A percentile compares a stretch with the other conserved stretches of the same genome.
These are phyloP conservation scores for Candoia aspera DNA, from an alignment of 2,113 vertebrate species.

Conservation along the genomic window DNA sequence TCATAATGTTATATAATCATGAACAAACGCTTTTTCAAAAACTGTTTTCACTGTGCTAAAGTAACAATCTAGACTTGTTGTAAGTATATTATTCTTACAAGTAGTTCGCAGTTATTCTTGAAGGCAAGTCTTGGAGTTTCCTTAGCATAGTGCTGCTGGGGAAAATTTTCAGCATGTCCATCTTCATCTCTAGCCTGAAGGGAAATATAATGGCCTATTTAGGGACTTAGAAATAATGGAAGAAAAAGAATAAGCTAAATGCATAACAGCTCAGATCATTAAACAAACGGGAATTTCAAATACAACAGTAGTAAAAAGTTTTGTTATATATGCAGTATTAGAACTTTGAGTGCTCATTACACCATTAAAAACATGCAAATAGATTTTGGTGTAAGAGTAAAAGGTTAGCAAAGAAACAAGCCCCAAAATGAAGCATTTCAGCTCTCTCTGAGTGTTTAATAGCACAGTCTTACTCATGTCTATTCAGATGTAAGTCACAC, in stretches of 20 bases:
- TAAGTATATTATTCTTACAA: constrained; percentile 98
- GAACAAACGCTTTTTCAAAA: constrained; percentile 77
- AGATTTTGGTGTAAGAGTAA: constrained; percentile 66
- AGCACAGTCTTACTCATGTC: not conserved
- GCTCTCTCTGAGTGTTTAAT: constrained; percentile 62
- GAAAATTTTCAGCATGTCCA: constrained; percentile 97
- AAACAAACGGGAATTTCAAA: constrained; percentile 81
- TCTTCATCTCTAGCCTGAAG: constrained; percentile 99
- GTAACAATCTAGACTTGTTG: constrained; percentile 90
- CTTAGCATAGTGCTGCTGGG: constrained; percentile 98
- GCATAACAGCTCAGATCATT: constrained; percentile 84
- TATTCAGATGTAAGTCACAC: not conserved
- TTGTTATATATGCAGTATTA: constrained; percentile 78
- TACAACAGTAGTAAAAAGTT: constrained; percentile 77
- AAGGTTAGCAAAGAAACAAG: constrained; percentile 69
- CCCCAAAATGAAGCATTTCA: constrained; percentile 66
- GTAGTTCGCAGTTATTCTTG: constrained; percentile 99
- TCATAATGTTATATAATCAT: constrained; percentile 78
- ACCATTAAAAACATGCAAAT: constrained; percentile 74
- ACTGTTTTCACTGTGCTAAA: constrained; percentile 83
- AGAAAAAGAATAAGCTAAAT: constrained; percentile 86
- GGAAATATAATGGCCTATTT: constrained; percentile 99
- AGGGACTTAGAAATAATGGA: constrained; percentile 96
- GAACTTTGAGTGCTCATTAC: constrained; percentile 73
- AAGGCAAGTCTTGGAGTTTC: constrained; percentile 99